Percentiles rank a stretch among this genome's conserved stretches.
These are phyloP conservation scores for Selenia dentaria DNA, from an alignment of 2,888 invertebrate genomes.

Conservation along the genomic window DNA sequence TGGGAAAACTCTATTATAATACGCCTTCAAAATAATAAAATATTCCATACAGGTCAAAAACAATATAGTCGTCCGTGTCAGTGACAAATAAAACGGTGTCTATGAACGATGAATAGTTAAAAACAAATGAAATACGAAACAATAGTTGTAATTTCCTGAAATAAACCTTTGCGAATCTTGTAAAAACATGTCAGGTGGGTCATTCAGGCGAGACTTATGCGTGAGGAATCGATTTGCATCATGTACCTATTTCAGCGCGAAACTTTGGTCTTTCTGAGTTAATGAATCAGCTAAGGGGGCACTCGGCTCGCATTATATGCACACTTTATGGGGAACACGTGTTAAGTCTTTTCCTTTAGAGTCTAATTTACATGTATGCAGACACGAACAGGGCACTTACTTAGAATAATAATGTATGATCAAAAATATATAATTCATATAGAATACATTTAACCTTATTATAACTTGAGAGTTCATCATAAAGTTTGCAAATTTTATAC, in stretches of 20 bases:
- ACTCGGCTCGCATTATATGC: conserved; percentile 2
- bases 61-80: not conserved
- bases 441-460: too few relatives aligned
- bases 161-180: conserved; percentile 27
- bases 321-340: conserved; percentile 17
- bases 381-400: conserved; percentile 2
- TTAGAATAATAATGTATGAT: conserved; percentile 8
- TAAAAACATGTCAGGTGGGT: conserved; percentile 39
- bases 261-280: conserved; percentile 35
- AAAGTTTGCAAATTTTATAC: too few relatives aligned
- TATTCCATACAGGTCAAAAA: not conserved
- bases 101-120: conserved; percentile 11
- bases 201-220: conserved; percentile 50
- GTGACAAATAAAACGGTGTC: conserved; percentile 18
- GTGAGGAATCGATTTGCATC: conserved; percentile 51
- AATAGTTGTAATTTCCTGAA: conserved; percentile 32
- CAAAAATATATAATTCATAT: too few relatives aligned
- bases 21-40: conserved; percentile 2
- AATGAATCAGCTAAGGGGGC: conserved; percentile 21
- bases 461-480: too few relatives aligned
- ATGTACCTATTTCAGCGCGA: conserved; percentile 34
- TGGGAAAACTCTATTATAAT: not conserved
- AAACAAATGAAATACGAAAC: conserved; percentile 18
- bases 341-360: conserved; percentile 16
- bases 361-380: conserved; percentile 10